Evolutionary conservation across 2,888 invertebrate genomes (phyloP).

Genomic region (Gymnoscelis rufifasciata): DNA sequence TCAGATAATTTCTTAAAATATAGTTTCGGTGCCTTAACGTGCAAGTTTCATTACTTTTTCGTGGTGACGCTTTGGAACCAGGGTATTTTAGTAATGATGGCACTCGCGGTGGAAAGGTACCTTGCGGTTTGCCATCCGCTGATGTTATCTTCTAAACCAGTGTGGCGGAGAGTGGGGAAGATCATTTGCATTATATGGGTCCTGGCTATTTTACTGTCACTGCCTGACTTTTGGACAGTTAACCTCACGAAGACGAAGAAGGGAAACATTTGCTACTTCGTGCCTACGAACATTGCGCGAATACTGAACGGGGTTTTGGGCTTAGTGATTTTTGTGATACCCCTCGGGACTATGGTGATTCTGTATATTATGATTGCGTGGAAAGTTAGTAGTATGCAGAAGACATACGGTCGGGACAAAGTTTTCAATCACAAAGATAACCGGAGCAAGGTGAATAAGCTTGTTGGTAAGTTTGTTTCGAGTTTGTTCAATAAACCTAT

Average conservation of each 20-base stretch:
- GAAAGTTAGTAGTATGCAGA: slow-evolving; percentile 44
- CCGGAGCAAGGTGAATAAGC: slow-evolving; percentile 52
- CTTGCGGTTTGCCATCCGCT: slow-evolving; percentile 53
- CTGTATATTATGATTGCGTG: slow-evolving; percentile 53
- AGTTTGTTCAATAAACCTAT: too few species aligned
- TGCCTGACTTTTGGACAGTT: slow-evolving; percentile 49
- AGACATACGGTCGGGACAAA: slow-evolving; percentile 32
- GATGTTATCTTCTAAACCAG: slow-evolving; percentile 38
- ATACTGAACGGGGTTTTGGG: slow-evolving; percentile 46
- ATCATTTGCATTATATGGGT: slow-evolving; percentile 46
- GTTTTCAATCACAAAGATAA: slow-evolving; percentile 51
- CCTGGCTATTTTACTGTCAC: slow-evolving; percentile 43
- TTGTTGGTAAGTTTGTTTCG: slow-evolving; percentile 47
- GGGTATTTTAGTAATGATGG: slow-evolving; percentile 52
- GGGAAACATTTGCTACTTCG: slow-evolving; percentile 40
- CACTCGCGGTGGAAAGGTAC: slow-evolving; percentile 52
- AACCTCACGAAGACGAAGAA: slow-evolving; percentile 38
- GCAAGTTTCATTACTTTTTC: slow-evolving; percentile 48
- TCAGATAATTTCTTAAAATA: slow-evolving; percentile 33
- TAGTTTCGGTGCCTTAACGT: slow-evolving; percentile 36
- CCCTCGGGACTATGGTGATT: slow-evolving; percentile 48
- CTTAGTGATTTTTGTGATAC: slow-evolving; percentile 46
- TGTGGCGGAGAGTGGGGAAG: slow-evolving; percentile 46
- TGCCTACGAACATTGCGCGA: slow-evolving; percentile 42
- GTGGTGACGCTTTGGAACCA: slow-evolving; percentile 50